These are phyloP conservation scores for Gavialis gangeticus DNA, from an alignment of 2,113 vertebrate genomes.

Conservation along the genomic window DNA sequence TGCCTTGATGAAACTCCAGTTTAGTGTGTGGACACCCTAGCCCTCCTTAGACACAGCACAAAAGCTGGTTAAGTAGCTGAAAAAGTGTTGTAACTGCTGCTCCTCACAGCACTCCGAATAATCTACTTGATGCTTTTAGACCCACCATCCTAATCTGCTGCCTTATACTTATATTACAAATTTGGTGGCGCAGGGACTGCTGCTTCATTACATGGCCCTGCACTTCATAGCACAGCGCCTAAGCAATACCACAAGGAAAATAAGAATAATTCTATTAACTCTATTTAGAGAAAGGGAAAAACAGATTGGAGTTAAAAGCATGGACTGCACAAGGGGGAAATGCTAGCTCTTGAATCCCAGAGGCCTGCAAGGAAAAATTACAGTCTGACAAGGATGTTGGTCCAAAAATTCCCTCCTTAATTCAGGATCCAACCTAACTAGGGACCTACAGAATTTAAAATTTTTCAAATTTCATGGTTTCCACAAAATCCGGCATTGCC, in stretches of 20 bases:
- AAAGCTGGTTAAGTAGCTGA: background rate
- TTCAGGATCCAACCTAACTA: too few species aligned
- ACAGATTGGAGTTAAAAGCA: background rate
- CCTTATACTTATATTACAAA: fast-evolving
- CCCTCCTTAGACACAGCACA: background rate
- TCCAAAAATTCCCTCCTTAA: background rate
- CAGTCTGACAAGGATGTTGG: background rate
- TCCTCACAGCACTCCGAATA: background rate
- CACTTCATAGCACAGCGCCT: background rate
- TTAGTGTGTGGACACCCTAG: background rate
- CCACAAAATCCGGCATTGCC: too few species aligned
- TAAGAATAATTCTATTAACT: background rate
- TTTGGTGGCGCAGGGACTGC: background rate
- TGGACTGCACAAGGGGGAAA: background rate
- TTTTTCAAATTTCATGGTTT: too few species aligned
- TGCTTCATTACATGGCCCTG: background rate
- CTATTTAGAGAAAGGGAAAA: background rate
- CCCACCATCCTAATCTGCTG: background rate
- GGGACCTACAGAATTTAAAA: too few species aligned
- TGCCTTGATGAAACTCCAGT: background rate
- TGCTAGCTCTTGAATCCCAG: background rate
- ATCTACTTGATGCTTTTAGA: background rate
- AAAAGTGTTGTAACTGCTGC: fast-evolving
- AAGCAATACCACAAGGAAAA: background rate
- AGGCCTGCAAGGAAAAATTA: fast-evolving